Percentiles rank a stretch among this genome's conserved stretches.
Conservation (phyloP, 2,797 vertebrate genomes). For the Podarcis siculus region DNA sequence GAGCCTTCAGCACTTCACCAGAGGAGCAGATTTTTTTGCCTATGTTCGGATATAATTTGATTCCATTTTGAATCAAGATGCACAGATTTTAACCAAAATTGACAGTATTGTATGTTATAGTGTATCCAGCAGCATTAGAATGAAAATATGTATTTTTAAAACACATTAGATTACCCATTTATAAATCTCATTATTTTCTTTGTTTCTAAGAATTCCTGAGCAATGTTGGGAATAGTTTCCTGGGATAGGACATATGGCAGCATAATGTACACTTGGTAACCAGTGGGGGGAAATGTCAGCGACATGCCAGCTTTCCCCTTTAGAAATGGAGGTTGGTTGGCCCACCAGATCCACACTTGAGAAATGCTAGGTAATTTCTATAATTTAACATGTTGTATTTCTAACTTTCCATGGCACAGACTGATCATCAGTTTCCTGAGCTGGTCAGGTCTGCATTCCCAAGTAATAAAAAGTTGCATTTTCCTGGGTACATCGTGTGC, state of each 20-base stretch:
- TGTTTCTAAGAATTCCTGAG: no score
- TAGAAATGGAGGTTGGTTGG: not conserved
- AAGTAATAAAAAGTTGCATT: slow-evolving; percentile 21
- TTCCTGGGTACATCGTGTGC: slow-evolving; percentile 15
- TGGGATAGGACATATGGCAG: not conserved
- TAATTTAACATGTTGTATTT: not conserved
- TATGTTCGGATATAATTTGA: no score
- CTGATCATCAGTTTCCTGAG: not conserved
- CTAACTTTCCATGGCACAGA: not conserved
- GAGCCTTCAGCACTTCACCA: no score
- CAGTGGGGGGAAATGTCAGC: not conserved
- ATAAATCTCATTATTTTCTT: no score
- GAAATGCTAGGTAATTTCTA: not conserved
- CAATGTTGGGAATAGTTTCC: not conserved
- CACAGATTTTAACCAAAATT: no score
- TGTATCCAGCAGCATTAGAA: no score
- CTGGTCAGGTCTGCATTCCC: not conserved
- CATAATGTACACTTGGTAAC: not conserved
- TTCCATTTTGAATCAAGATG: no score
- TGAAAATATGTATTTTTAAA: no score
- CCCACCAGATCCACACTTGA: not conserved
- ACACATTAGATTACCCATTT: no score
- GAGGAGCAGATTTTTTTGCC: no score
- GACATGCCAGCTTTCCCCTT: not conserved
- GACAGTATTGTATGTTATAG: no score